Base-by-base conservation (phyloP, 2,113 vertebrate species). In the Nesogale talazaci region DNA sequence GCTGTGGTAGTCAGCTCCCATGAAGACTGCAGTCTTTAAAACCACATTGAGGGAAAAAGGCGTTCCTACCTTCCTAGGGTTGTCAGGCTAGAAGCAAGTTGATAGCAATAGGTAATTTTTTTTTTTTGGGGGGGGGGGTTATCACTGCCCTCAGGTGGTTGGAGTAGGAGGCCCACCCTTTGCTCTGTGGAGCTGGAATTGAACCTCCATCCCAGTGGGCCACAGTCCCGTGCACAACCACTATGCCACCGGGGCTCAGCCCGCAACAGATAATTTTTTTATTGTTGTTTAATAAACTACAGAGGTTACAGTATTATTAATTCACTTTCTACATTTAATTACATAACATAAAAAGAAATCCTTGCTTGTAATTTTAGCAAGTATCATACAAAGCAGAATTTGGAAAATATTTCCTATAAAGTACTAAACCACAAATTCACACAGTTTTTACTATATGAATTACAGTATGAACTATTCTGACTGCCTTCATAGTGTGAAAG, bases 321-420 rank as follows among this genome's bases (percentile, higher is more conserved):
- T 59, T 65, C 31, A 78, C 34, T 88, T 79, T 91, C 81, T 84
- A 3, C 27, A 93, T 79, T 93, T 70, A 75, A 46, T 78, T 65
- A 76, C 12, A 83, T 17, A 40, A 11, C 36, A 77, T 38, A 93
- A 83, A 77, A 34, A 83, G 70, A 72, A 52, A 82, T 63, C 69
- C 27, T 86, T 86, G 22, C 23, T 70, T 91, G 40, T 2, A 76
- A n/a, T 81, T 87, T 92, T 82, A 89, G 75, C 34, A 72, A 14
- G 14, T 19, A 38, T 61, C 85, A 36, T n/a, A 86, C 65, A 81
- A 88, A 87, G 57, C 11, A 70, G 25, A 20, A 23, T 25, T 85
- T 29, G 77, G 42, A n/a, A 75, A 72, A 75, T 1, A 3, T 31
- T 75, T 56, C 25, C 70, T 23, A 0, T 42, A 31, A 78, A 79